Evolutionary conservation across 2,888 invertebrate species (phyloP).

Genomic region (Acleris cristana): DNA sequence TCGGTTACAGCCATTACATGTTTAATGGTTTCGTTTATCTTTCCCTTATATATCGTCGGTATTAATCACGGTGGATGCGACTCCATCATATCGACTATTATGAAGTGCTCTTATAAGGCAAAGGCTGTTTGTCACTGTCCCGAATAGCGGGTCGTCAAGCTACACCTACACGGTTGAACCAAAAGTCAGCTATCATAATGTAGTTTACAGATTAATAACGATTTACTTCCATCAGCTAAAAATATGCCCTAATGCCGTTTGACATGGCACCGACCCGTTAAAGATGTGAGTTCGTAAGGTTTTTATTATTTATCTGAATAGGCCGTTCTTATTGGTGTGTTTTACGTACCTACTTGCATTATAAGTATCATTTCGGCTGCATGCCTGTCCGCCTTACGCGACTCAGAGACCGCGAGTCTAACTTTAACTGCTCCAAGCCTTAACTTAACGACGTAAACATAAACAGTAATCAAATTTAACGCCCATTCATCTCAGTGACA

Average conservation of each 20-base stretch:
- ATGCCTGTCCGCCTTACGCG: not conserved
- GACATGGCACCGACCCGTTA: too few relatives aligned
- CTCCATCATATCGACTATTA: slow-evolving; percentile 40
- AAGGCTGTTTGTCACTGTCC: slow-evolving; percentile 60
- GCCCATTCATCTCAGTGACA: slow-evolving; percentile 53
- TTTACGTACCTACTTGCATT: too few relatives aligned
- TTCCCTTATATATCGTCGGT: slow-evolving; percentile 56
- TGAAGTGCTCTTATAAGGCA: slow-evolving; percentile 58
- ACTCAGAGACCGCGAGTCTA: too few relatives aligned
- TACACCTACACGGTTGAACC: slow-evolving; percentile 35
- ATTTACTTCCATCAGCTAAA: not conserved
- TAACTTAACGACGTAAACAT: slow-evolving; percentile 61
- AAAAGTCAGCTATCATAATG: slow-evolving; percentile 22
- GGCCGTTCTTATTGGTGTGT: too few relatives aligned
- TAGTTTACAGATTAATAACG: slow-evolving; percentile 21
- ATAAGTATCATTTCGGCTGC: not conserved
- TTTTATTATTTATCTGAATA: too few relatives aligned
- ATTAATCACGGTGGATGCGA: slow-evolving; percentile 51
- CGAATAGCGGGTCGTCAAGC: slow-evolving; percentile 29
- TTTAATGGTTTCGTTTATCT: slow-evolving; percentile 57
- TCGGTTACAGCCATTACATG: slow-evolving; percentile 52
- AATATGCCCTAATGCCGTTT: too few relatives aligned
- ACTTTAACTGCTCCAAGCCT: slow-evolving; percentile 41
- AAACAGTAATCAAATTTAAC: slow-evolving; percentile 61
- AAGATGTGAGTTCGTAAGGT: too few relatives aligned